Evolutionary conservation across 2,888 invertebrate species (phyloP).

Genomic region (Gisinianus flammeolus): DNA sequence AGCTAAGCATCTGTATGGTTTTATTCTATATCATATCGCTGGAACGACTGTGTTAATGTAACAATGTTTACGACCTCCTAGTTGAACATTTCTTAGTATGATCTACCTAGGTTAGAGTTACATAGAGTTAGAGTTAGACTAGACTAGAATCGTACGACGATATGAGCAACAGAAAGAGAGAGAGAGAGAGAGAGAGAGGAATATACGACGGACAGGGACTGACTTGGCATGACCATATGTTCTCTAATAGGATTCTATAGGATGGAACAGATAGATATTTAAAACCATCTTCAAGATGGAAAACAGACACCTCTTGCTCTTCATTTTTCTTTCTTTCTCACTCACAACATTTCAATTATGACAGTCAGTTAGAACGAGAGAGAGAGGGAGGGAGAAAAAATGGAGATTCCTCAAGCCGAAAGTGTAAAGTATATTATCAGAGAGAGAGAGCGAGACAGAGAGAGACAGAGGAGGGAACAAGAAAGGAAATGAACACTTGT

Average conservation of each 20-base stretch:
- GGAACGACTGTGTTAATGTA: slow-evolving; percentile 30
- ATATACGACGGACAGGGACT: no score
- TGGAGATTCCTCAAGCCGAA: not conserved
- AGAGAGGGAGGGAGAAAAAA: slow-evolving; percentile 7
- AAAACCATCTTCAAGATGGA: slow-evolving; percentile 48
- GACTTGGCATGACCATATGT: slow-evolving; percentile 5
- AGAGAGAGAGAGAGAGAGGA: no score
- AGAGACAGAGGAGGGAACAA: not conserved
- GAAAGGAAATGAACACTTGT: not conserved
- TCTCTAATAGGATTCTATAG: not conserved
- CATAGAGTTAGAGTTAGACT: not conserved
- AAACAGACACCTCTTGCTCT: slow-evolving; percentile 48
- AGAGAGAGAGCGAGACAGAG: not conserved
- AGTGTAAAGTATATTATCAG: not conserved
- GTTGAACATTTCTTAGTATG: slow-evolving; percentile 9
- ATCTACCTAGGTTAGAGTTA: slow-evolving; percentile 8
- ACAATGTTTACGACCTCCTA: slow-evolving; percentile 38
- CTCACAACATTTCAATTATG: slow-evolving; percentile 25
- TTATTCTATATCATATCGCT: not conserved
- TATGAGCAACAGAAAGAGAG: not conserved
- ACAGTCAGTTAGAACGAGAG: not conserved
- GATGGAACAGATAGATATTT: slow-evolving; percentile 21
- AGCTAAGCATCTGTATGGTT: slow-evolving; percentile 24
- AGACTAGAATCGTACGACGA: not conserved
- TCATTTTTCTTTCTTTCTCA: not conserved